phyloP scores from a whole-genome alignment of 1,140 invertebrate species.

The Lycorma delicatula region DNA sequence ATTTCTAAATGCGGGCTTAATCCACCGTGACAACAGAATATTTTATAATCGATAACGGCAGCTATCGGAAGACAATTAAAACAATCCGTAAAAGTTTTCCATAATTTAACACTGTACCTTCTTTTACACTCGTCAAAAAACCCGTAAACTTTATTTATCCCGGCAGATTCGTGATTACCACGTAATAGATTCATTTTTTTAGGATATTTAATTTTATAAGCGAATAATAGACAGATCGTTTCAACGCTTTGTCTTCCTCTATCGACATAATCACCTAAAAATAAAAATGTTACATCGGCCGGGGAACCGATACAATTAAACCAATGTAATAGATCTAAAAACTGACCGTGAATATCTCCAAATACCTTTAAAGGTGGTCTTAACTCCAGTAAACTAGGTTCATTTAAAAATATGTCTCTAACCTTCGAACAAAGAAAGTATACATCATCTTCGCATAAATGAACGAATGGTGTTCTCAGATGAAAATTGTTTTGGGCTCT shows the following conservation, averaged over 20 bases:
- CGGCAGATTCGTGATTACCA: slow-evolving; percentile 82
- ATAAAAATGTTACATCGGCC: slow-evolving; percentile 90
- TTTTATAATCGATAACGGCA: slow-evolving; percentile 46
- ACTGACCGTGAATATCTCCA: slow-evolving; percentile 91
- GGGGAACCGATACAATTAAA: slow-evolving; percentile 96
- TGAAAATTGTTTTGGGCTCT: too few species aligned
- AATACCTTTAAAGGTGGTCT: slow-evolving; percentile 62
- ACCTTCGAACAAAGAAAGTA: not conserved
- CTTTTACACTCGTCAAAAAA: slow-evolving; percentile 82
- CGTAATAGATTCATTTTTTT: slow-evolving; percentile 53
- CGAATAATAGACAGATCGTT: slow-evolving; percentile 74
- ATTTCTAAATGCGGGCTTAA: slow-evolving; percentile 48
- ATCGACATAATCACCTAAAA: slow-evolving; percentile 92
- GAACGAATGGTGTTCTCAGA: not conserved
- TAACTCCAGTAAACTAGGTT: slow-evolving; percentile 55
- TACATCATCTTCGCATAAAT: not conserved
- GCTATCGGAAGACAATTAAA: slow-evolving; percentile 52
- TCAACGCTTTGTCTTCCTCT: slow-evolving; percentile 80
- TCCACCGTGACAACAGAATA: slow-evolving; percentile 54
- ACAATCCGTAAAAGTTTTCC: slow-evolving; percentile 82
- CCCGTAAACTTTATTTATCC: slow-evolving; percentile 79
- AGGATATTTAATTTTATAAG: slow-evolving; percentile 89
- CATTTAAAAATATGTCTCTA: slow-evolving; percentile 25
- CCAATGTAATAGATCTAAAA: slow-evolving; percentile 80
- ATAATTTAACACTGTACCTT: slow-evolving; percentile 89